These are phyloP conservation scores for Ptilonorhynchus violaceus DNA, from an alignment of 2,113 vertebrate species.

Conservation along the genomic window DNA sequence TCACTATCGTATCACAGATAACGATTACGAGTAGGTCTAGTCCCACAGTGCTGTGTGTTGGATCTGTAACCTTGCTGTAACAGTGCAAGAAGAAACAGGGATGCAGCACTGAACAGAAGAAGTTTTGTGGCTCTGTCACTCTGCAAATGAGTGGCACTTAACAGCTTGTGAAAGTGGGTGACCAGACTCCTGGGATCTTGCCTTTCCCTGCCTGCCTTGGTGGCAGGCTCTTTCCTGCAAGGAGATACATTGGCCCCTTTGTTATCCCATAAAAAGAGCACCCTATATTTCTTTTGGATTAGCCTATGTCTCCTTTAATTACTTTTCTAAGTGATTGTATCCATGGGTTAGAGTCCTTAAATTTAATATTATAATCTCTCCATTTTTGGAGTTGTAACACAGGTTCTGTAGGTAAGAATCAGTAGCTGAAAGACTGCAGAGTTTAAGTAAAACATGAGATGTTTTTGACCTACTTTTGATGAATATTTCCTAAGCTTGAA, in stretches of 20 bases:
- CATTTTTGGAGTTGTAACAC: not conserved
- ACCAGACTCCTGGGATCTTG: not conserved
- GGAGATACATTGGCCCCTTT: not conserved
- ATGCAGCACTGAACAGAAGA: not conserved
- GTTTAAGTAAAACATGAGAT: not conserved
- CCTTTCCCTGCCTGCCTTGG: not conserved
- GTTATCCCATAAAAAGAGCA: not conserved
- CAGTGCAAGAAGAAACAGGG: not conserved
- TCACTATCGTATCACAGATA: not conserved
- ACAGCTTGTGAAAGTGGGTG: not conserved
- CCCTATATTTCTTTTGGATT: not conserved
- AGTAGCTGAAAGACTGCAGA: not conserved
- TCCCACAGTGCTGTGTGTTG: not conserved
- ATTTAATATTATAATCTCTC: not conserved
- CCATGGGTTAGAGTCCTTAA: not conserved
- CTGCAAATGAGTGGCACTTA: not conserved
- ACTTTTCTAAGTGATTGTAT: not conserved
- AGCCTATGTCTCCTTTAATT: rapidly evolving
- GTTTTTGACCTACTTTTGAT: not conserved
- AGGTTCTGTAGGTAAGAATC: not conserved
- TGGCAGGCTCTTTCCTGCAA: not conserved
- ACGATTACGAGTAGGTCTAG: not conserved
- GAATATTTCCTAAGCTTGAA: not conserved
- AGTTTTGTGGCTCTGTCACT: not conserved
- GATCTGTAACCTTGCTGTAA: not conserved